Conservation (phyloP, 2,888 invertebrate genomes). For the Resseliella maxima region DNA sequence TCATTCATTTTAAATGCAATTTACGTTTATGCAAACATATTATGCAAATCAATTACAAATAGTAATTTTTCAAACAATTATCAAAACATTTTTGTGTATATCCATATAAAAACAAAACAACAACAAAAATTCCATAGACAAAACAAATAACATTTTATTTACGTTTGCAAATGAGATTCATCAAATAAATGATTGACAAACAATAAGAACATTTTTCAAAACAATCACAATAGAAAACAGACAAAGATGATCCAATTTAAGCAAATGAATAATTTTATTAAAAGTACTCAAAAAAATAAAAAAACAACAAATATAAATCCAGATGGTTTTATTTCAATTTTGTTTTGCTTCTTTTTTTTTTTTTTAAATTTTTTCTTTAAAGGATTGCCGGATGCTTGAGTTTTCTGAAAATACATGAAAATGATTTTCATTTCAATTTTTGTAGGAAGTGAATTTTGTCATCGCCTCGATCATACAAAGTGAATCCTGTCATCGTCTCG, state of each 20-base stretch:
- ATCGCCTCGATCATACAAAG: too few species aligned
- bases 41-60: background rate
- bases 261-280: constrained; percentile 1
- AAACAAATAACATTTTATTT: background rate
- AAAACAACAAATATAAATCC: too few species aligned
- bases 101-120: background rate
- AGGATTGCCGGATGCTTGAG: too few species aligned
- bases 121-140: background rate
- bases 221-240: background rate
- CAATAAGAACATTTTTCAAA: background rate
- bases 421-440: too few species aligned
- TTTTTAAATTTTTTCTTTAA: too few species aligned
- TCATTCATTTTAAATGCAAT: background rate
- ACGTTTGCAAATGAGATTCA: constrained; percentile 20
- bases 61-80: background rate
- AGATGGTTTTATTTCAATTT: background rate
- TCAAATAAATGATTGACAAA: background rate
- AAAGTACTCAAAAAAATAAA: background rate
- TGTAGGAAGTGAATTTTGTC: too few species aligned
- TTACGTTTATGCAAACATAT: background rate
- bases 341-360: background rate
- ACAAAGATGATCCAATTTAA: constrained; percentile 4
- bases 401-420: too few species aligned
- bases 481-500: too few species aligned
- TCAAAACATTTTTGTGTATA: background rate